Conservation (phyloP, 2,797 vertebrate species). For the Morelia viridis region DNA sequence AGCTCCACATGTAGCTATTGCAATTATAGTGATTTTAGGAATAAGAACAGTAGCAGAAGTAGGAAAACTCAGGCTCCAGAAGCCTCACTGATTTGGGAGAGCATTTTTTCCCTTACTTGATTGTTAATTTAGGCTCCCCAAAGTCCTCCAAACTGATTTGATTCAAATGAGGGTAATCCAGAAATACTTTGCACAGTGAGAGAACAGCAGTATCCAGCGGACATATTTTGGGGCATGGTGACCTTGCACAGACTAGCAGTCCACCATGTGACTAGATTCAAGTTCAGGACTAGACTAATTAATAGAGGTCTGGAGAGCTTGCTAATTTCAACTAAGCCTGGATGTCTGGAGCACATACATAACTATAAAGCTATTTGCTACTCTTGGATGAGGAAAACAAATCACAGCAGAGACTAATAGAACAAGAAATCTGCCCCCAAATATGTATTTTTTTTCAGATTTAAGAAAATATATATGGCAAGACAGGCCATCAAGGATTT, state of each 20-base stretch:
- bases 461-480: too few relatives aligned
- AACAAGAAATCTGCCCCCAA: constrained; percentile 19
- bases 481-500: too few relatives aligned
- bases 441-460: too few relatives aligned
- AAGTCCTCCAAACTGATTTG: constrained; percentile 3
- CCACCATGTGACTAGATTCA: neutral
- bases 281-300: neutral
- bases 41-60: neutral
- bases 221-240: neutral
- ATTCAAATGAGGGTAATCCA: neutral
- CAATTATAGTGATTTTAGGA: neutral
- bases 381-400: constrained; percentile 5
- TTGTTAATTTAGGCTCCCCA: neutral
- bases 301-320: neutral
- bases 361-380: neutral
- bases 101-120: neutral
- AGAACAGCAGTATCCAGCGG: neutral
- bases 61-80: neutral
- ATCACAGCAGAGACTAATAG: neutral
- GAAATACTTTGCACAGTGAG: neutral
- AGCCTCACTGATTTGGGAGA: neutral
- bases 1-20: neutral
- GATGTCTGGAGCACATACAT: neutral
- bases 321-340: neutral
- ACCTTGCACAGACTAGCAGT: neutral